These are phyloP conservation scores for Aphelinus atriplicis DNA, from an alignment of 1,140 invertebrate species.

Conservation along the genomic window DNA sequence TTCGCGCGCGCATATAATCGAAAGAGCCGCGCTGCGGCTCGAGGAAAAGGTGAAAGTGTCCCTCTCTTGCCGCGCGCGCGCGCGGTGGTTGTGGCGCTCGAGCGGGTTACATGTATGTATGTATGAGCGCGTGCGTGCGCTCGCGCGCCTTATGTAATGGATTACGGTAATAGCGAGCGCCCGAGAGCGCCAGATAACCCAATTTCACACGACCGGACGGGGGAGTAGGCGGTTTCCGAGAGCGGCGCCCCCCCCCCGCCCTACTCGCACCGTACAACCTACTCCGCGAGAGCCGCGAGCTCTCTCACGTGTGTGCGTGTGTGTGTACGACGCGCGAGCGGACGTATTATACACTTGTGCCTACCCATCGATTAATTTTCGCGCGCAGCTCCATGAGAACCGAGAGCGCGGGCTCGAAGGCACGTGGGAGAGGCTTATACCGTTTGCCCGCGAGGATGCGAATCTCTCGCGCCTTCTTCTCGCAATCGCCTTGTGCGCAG, in stretches of 20 bases:
- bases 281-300: no score
- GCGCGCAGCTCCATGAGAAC: background rate
- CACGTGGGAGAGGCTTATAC: no score
- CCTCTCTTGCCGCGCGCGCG: conserved; percentile 18
- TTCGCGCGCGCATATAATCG: background rate
- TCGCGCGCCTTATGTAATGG: conserved; percentile 40
- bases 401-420: no score
- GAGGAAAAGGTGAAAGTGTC: conserved; percentile 39
- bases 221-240: conserved; percentile 30
- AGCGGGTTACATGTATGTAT: conserved; percentile 25
- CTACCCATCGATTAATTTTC: conserved; percentile 27
- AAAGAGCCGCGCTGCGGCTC: background rate
- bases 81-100: background rate
- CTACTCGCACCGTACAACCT: no score
- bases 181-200: conserved; percentile 35
- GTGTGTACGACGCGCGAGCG: no score
- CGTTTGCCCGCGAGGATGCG: no score
- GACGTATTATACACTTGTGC: no score
- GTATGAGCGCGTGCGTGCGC: background rate
- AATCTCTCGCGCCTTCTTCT: conserved; percentile 12
- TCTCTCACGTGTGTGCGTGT: no score
- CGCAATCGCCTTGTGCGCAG: conserved; percentile 37
- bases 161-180: conserved; percentile 41
- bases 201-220: conserved; percentile 35
- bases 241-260: background rate